Evolutionary conservation across 1,140 invertebrate species (phyloP), one percentile per base, ranked within the genome.

Genomic region (Zaprionus tsacasi): DNA sequence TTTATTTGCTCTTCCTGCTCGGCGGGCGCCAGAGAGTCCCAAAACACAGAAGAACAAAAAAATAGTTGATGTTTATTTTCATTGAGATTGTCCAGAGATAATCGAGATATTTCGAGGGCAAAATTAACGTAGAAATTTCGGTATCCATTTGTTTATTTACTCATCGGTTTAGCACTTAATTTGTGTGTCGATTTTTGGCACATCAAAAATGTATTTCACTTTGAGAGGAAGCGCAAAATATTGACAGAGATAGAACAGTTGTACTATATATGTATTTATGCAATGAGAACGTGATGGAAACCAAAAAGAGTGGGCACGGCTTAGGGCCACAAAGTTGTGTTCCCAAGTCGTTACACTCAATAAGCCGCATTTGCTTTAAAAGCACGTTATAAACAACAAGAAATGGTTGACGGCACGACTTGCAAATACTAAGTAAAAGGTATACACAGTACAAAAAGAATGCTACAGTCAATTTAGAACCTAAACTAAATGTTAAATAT

Each of bases 111-210:
- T 70, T 55, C 40, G 45, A 33, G 45, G 48, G 38, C 33, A 70
- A 88, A 15, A 87, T 80, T 88, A 88, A 75, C 70, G 70, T 76
- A 30, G 43, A 71, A 59, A 87, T 79, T 82, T 63, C 38, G 27
- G 15, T 11, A 36, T 35, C 50, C 56, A 63, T 76, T 79, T 60
- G 71, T 70, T 78, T 72, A 61, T 70, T 69, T 80, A 43, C 55
- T 74, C 70, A 81, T 60, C 68, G 69, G 56, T 82, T 86, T 77
- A 74, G 64, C 76, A 87, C 83, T 78, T 78, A 67, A 78, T 78
- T 78, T 75, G 71, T 65, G 25, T 77, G 66, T 35, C 27, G 65
- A 72, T 70, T 75, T 75, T 45, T 15, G 27, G 43, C 8, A 63
- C 38, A 63, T 64, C 52, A 59, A 68, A 58, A 48, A 38, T 48